Percentiles rank a stretch among this genome's conserved stretches.
Evolutionary conservation across 2,888 invertebrate species (phyloP).

Genomic region (Pandemis heparana): DNA sequence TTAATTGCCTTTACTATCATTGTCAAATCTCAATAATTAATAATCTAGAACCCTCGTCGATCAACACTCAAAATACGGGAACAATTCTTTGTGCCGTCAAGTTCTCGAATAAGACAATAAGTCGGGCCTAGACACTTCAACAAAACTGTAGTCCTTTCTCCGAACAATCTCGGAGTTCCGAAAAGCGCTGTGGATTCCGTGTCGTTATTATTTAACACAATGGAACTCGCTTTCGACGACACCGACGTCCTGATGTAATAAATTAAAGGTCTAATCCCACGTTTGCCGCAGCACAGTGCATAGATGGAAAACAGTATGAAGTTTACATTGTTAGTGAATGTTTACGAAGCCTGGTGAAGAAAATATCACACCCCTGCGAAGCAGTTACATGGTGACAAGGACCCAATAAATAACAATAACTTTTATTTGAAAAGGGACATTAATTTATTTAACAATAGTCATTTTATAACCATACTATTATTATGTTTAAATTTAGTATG

Average conservation of each 20-base stretch:
- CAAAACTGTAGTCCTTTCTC: slow-evolving; percentile 24
- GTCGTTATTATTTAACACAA: slow-evolving; percentile 52
- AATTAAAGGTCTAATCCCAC: slow-evolving; percentile 55
- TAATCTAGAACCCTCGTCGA: not conserved
- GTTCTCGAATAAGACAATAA: slow-evolving; percentile 7
- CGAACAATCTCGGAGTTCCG: slow-evolving; percentile 16
- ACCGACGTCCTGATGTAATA: slow-evolving; percentile 48
- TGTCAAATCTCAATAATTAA: not conserved
- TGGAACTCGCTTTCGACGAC: slow-evolving; percentile 48
- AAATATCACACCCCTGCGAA: no score
- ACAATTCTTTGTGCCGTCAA: not conserved
- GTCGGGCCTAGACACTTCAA: slow-evolving; percentile 14
- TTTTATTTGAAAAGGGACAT: no score
- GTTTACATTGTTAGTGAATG: not conserved
- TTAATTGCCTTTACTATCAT: no score
- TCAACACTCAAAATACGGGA: not conserved
- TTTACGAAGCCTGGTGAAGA: not conserved
- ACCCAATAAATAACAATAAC: no score
- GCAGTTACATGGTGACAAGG: no score
- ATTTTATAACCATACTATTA: no score
- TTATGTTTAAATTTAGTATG: no score
- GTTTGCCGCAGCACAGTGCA: slow-evolving; percentile 43
- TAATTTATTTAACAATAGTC: no score
- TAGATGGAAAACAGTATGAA: slow-evolving; percentile 15
- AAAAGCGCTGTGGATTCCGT: slow-evolving; percentile 35